Percentiles rank a stretch among this genome's conserved stretches.
phyloP scores from a whole-genome alignment of 2,113 vertebrate species.

The Actenoides hombroni region DNA sequence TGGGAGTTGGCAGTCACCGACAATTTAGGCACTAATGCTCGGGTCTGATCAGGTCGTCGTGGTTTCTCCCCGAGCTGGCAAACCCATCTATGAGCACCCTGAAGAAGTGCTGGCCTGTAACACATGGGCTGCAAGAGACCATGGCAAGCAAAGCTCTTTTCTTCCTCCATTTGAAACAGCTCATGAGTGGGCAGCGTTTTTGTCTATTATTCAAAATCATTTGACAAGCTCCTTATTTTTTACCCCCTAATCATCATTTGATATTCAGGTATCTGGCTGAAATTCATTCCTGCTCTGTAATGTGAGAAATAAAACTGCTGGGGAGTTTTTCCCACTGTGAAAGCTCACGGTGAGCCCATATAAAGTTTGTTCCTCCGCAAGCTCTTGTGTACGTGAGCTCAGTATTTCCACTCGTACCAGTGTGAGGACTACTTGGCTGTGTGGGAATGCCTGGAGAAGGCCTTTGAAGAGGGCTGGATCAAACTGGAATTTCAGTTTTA shows the following conservation, averaged over 20 bases:
- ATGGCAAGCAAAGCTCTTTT: neutral
- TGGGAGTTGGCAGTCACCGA: neutral
- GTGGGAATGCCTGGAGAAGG: conserved; percentile 64
- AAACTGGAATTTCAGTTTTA: conserved; percentile 57
- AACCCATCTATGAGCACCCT: neutral
- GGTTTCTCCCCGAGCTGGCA: neutral
- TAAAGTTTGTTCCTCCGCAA: neutral
- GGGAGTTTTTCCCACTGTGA: neutral
- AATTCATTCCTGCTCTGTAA: neutral
- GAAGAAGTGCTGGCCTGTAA: neutral
- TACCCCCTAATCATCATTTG: neutral
- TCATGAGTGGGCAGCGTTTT: neutral
- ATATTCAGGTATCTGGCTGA: neutral
- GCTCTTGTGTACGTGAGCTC: conserved; percentile 19
- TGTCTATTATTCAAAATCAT: neutral
- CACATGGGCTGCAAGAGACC: neutral
- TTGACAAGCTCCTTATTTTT: conserved; percentile 7
- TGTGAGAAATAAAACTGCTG: neutral
- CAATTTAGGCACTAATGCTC: neutral
- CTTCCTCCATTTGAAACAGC: neutral
- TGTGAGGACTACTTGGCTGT: neutral
- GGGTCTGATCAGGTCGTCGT: fast-evolving
- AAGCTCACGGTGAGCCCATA: neutral
- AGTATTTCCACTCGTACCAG: neutral
- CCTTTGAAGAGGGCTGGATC: conserved; percentile 53